Base-by-base conservation (phyloP, 2,113 vertebrate genomes). In the Poeciliopsis prolifica region DNA sequence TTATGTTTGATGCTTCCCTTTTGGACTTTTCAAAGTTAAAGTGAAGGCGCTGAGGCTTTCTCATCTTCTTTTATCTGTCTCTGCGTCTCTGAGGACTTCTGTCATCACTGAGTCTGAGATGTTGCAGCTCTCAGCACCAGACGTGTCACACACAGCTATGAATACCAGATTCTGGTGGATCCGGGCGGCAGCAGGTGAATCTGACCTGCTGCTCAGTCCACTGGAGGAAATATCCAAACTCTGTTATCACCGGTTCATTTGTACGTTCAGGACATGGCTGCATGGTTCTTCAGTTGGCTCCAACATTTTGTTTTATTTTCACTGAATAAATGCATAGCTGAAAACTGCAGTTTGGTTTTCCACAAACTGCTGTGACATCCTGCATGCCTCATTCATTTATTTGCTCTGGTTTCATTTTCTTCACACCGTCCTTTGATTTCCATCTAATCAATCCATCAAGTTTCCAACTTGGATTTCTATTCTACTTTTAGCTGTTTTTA, bases 131-230 rank as follows among this genome's bases (percentile, higher is more conserved):
- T 65, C 35, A 61, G 5, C 51, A n/a, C 19, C 51, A 30, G 62
- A 28, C 13, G 17, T 68, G 54, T 73, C 67, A 70, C 1, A 65
- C 37, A 54, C 0, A 70, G n/a, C 17, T 74, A 19, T 82, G 35
- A 0, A 68, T 9, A 58, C 22, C 51, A 58, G 19, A 24, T 58
- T n/a, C 31, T 0, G 15, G 37, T 44, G 54, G 37, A 77, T 75
- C 67, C 22, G 37, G 22, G 17, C 30, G 10, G 28, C 28, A 31
- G 14, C 17, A 29, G 42, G 28, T 29, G 5, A 68, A 13, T 12
- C 1, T 51, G 28, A 14, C 14, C 65, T 67, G n/a, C 7, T 14
- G 28, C 28, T 33, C 7, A 15, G 15, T 31, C 17, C 17, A 64
- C 17, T 12, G 4, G 1, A 68, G 28, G 15, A 33, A 33, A 17